Evolutionary conservation across 2,113 vertebrate genomes (phyloP).

Genomic region (Corythornis vintsioides): DNA sequence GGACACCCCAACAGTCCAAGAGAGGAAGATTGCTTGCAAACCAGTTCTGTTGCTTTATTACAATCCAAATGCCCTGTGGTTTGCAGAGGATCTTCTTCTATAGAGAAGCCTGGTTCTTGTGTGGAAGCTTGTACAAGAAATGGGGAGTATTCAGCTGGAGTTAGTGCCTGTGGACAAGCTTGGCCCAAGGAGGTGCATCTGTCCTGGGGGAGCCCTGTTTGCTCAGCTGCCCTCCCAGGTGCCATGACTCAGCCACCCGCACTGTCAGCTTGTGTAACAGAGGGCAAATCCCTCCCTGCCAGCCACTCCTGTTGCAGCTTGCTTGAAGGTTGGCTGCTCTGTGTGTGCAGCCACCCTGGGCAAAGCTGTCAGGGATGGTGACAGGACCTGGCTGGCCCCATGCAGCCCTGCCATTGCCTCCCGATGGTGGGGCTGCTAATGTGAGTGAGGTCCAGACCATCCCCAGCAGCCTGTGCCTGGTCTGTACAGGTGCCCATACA

Average conservation of each 20-base stretch:
- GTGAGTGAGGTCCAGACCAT: neutral
- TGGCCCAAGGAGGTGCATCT: neutral
- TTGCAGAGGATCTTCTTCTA: neutral
- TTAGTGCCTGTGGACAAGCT: neutral
- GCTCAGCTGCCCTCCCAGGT: neutral
- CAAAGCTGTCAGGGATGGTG: neutral
- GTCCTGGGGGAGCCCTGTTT: neutral
- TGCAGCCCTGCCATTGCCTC: neutral
- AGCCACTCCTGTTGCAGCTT: neutral
- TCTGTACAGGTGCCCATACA: accelerated
- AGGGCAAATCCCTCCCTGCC: neutral
- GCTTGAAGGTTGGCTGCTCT: neutral
- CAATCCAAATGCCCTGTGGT: neutral
- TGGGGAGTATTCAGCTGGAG: neutral
- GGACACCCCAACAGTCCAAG: neutral
- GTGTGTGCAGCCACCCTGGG: neutral
- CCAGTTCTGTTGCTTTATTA: neutral
- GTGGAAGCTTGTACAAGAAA: neutral
- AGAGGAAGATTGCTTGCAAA: neutral
- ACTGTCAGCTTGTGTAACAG: neutral
- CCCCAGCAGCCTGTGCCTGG: accelerated
- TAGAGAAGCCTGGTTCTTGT: neutral
- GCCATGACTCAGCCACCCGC: neutral
- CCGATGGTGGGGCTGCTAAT: accelerated
- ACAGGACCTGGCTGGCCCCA: accelerated